Evolutionary conservation across 2,888 invertebrate genomes (phyloP).

Genomic region (Clistopyga incitator): DNA sequence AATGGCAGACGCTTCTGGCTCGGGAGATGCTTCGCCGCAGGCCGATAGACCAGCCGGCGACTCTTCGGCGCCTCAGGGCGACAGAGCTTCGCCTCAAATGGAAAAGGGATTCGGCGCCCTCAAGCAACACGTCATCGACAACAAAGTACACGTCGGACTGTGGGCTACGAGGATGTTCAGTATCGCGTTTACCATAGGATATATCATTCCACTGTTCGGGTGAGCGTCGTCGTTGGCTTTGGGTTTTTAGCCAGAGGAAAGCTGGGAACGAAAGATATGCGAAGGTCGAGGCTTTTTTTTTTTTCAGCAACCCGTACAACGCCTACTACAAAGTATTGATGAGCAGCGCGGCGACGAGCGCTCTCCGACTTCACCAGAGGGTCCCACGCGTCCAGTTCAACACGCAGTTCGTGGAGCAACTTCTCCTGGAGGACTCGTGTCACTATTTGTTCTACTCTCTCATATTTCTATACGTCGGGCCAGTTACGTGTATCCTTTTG

Average conservation of each 20-base stretch:
- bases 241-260: too few species aligned
- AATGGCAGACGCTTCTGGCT: slow-evolving; percentile 78
- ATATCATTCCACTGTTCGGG: slow-evolving; percentile 95
- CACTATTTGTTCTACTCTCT: slow-evolving; percentile 98
- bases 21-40: slow-evolving; percentile 72
- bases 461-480: slow-evolving; percentile 96
- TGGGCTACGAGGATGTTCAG: slow-evolving; percentile 95
- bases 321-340: slow-evolving; percentile 96
- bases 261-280: too few species aligned
- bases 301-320: slow-evolving; percentile 90
- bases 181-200: slow-evolving; percentile 92
- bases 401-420: slow-evolving; percentile 91
- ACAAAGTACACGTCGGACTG: slow-evolving; percentile 94
- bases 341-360: slow-evolving; percentile 97
- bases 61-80: slow-evolving; percentile 70
- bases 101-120: slow-evolving; percentile 88
- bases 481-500: slow-evolving; percentile 94
- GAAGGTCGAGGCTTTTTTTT: too few species aligned
- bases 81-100: slow-evolving; percentile 82
- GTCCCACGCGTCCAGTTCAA: slow-evolving; percentile 93
- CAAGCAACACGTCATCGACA: slow-evolving; percentile 90
- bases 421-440: slow-evolving; percentile 96
- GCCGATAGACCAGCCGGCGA: slow-evolving; percentile 83
- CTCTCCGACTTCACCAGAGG: slow-evolving; percentile 97
- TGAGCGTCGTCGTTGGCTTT: too few species aligned